Evolutionary conservation across 2,888 invertebrate genomes (phyloP).

Genomic region (Periphyllus acericola): DNA sequence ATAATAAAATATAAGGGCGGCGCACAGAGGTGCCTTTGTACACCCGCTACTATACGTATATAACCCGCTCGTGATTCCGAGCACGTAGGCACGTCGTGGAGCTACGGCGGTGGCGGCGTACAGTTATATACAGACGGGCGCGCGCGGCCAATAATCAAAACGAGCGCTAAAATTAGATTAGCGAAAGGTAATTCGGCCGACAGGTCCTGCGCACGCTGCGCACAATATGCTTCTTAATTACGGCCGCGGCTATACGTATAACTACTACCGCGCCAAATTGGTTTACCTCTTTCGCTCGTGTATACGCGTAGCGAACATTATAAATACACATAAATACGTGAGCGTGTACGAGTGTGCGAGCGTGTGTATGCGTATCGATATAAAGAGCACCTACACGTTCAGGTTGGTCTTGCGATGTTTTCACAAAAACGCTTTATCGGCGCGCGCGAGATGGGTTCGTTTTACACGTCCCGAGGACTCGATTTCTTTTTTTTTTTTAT

Average conservation of each 20-base stretch:
- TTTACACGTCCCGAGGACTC: slow-evolving; percentile 30
- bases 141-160: slow-evolving; percentile 52
- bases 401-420: not conserved
- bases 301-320: no score
- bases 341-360: no score
- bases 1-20: not conserved
- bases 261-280: not conserved
- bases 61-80: not conserved
- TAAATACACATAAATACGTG: no score
- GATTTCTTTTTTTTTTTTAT: slow-evolving; percentile 12
- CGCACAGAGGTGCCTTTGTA: no score
- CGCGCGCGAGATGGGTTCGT: not conserved
- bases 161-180: slow-evolving; percentile 54
- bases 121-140: no score
- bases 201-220: not conserved
- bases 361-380: not conserved
- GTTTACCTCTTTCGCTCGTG: not conserved
- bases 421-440: not conserved
- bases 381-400: not conserved
- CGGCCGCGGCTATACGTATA: not conserved
- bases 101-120: not conserved
- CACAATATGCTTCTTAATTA: slow-evolving; percentile 57
- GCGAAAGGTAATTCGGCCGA: slow-evolving; percentile 39
- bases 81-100: slow-evolving; percentile 40
- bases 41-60: no score